phyloP scores from a whole-genome alignment of 2,797 vertebrate species.

The Gadopsis bispinosus region DNA sequence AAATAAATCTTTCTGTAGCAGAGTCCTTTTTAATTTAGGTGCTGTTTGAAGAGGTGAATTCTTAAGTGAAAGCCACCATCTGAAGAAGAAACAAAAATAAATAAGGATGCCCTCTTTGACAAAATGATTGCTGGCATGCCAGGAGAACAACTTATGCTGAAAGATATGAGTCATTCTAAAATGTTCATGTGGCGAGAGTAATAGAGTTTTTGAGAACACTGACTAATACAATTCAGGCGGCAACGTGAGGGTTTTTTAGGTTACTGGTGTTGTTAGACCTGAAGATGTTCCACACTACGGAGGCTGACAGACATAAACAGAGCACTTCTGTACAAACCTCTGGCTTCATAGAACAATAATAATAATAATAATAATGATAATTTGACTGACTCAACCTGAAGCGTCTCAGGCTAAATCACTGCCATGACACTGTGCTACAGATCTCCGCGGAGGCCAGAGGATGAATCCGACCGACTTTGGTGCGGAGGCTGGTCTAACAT shows the following conservation, averaged over 20 bases:
- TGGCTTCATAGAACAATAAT: too few relatives aligned
- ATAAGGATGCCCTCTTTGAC: constrained; percentile 16
- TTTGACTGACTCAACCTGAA: too few relatives aligned
- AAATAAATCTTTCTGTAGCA: background rate
- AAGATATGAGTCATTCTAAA: constrained; percentile 30
- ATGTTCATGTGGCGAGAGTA: constrained; percentile 15
- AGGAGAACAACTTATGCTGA: constrained; percentile 25
- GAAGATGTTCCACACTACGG: background rate
- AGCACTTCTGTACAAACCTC: background rate
- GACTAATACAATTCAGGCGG: constrained; percentile 20
- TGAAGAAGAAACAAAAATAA: constrained; percentile 17
- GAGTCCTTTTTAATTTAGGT: constrained; percentile 15
- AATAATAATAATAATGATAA: too few relatives aligned
- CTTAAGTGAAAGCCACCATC: constrained; percentile 10
- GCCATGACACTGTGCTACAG: too few relatives aligned
- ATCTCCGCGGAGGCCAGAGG: too few relatives aligned
- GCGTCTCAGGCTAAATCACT: too few relatives aligned
- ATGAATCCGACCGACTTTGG: too few relatives aligned
- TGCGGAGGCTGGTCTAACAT: background rate
- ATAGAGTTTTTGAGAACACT: constrained; percentile 25
- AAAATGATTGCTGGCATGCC: constrained; percentile 43
- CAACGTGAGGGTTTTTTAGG: background rate
- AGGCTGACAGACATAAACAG: background rate
- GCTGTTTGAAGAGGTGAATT: constrained; percentile 11
- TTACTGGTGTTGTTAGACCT: background rate